Evolutionary conservation across 2,113 vertebrate genomes (phyloP), one percentile per base, ranked within the genome.

Genomic region (Trichechus manatus): DNA sequence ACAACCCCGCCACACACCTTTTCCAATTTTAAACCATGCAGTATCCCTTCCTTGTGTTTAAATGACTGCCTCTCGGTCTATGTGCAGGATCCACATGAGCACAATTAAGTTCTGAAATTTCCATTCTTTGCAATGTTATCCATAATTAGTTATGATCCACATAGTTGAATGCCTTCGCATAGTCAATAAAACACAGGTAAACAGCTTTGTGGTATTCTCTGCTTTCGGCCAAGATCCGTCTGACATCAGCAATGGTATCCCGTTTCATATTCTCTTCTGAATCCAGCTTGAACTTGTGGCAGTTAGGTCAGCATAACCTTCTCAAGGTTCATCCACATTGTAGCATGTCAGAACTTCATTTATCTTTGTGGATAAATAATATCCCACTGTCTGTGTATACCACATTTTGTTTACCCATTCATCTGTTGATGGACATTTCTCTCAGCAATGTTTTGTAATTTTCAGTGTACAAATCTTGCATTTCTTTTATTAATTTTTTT

Each of bases 361-460:
- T 36, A 33, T n/a, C 33, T n/a, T 36, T 72, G 19, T 36, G 68
- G 68, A 31, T 68, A 33, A 68, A 33, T 68, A 33, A 68, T 68
- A 33, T 68, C 14, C 66, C 33, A 20, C 36, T n/a, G 68, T 36
- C 36, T n/a, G 33, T 72, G 6, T 20, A 36, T 19, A 20, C 33
- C 15, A 20, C 33, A 72, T 72, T 72, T 72, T 70, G 66, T 70
- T 70, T 72, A 72, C 6, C 33, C 33, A 72, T 72, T 72, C 68
- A 72, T 72, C 33, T 56, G n/a, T 31, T 72, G n/a, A 72, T 72
- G 33, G n/a, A 36, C 33, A 85, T 64, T 87, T 87, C 47, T 83
- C 68, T 82, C 31, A 86, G 85, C 13, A 15, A 82, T 87, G 7
- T 91, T 91, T 84, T 77, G 11, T 91, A 59, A 75, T 90, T 93